Conservation (phyloP, 2,113 vertebrate genomes). For the Scomber scombrus region DNA sequence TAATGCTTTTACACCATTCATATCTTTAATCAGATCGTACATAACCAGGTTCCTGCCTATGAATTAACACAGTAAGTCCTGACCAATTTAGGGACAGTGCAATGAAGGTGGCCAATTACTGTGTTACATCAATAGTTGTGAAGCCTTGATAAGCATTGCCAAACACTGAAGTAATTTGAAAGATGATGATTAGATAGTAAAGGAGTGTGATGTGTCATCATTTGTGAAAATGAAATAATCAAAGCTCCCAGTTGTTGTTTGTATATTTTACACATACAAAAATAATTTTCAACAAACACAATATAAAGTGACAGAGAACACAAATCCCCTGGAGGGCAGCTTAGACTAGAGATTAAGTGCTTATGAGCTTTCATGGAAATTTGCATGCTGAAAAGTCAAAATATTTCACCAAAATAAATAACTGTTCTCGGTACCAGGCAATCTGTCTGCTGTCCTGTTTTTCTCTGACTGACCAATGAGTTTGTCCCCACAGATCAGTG, state of each 20-base stretch:
- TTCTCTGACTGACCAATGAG: background rate
- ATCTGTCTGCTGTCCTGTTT: constrained; percentile 6
- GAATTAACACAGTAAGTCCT: background rate
- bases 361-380: constrained; percentile 43
- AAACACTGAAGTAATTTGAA: background rate
- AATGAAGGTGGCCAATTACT: background rate
- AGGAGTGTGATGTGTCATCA: background rate
- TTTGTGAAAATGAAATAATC: background rate
- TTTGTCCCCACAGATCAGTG: background rate
- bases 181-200: background rate
- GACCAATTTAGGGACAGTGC: background rate
- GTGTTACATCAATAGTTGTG: background rate
- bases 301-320: constrained; percentile 43
- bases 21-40: constrained; percentile 21
- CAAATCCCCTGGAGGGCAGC: constrained; percentile 34
- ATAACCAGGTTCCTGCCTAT: background rate
- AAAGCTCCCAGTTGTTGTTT: constrained; percentile 19
- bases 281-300: constrained; percentile 30
- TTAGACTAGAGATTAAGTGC: constrained; percentile 42
- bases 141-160: background rate
- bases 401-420: constrained; percentile 27
- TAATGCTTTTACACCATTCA: constrained; percentile 7
- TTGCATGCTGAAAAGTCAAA: constrained; percentile 27
- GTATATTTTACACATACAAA: background rate
- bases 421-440: background rate